Conservation (phyloP, 2,888 invertebrate genomes). For the Nephrotoma appendiculata region DNA sequence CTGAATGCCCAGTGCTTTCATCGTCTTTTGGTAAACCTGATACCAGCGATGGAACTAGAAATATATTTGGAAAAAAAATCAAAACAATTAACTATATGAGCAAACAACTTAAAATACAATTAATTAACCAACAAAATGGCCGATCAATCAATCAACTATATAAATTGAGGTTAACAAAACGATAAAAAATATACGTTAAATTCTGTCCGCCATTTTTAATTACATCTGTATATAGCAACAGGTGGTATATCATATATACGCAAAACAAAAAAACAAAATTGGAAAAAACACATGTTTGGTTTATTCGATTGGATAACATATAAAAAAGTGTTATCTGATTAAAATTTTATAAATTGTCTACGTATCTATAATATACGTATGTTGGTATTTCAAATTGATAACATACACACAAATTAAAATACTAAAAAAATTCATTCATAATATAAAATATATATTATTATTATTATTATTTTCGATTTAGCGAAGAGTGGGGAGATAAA, state of each 20-base stretch:
- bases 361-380: background rate
- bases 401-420: background rate
- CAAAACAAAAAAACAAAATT: background rate
- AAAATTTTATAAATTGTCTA: background rate
- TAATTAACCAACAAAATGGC: background rate
- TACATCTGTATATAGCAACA: background rate
- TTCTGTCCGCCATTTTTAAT: background rate
- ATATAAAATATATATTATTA: background rate
- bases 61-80: background rate
- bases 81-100: background rate
- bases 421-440: background rate
- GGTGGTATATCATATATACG: background rate
- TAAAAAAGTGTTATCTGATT: background rate
- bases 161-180: background rate
- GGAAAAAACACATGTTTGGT: background rate
- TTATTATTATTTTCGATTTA: background rate
- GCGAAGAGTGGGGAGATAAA: background rate
- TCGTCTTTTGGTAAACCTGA: constrained; percentile 26
- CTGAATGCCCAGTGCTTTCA: constrained; percentile 21
- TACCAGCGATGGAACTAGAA: constrained; percentile 31
- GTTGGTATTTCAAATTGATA: background rate
- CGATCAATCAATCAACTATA: background rate
- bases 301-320: background rate
- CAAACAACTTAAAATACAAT: background rate
- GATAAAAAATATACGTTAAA: background rate